These are phyloP conservation scores for Sebastiscus albofasciatus DNA, from an alignment of 2,797 vertebrate genomes.

Conservation along the genomic window DNA sequence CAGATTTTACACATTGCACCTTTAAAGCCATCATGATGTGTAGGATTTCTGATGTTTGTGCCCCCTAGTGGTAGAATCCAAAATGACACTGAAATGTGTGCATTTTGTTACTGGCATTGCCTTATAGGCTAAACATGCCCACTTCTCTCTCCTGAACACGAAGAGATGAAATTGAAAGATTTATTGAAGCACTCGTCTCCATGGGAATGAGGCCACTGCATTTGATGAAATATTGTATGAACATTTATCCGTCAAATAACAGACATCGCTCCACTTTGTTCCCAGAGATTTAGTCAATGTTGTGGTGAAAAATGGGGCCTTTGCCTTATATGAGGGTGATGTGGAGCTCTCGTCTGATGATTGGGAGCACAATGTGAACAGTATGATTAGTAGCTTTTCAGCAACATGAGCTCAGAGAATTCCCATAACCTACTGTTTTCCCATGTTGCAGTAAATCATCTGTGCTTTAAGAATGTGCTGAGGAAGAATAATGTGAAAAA, in stretches of 20 bases:
- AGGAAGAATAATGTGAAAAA: conserved; percentile 24
- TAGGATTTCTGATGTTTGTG: background rate
- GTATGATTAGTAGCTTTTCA: background rate
- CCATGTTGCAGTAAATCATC: conserved; percentile 29
- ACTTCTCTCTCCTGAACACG: background rate
- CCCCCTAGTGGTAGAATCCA: background rate
- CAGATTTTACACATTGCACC: background rate
- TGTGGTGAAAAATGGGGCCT: background rate
- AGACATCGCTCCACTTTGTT: background rate
- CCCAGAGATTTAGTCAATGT: background rate
- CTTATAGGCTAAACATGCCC: background rate
- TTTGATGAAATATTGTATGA: background rate
- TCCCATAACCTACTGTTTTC: conserved; percentile 18
- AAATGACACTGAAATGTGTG: background rate
- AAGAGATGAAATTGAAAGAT: background rate
- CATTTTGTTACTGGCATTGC: background rate
- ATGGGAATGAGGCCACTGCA: background rate
- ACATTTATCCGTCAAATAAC: background rate
- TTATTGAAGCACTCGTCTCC: background rate
- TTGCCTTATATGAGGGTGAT: background rate
- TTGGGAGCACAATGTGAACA: background rate
- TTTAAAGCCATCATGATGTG: background rate
- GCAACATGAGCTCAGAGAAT: background rate
- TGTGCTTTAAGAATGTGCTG: background rate
- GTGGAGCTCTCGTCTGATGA: background rate